Evolutionary conservation across 2,797 vertebrate species (phyloP).

Genomic region (Selene dorsalis): DNA sequence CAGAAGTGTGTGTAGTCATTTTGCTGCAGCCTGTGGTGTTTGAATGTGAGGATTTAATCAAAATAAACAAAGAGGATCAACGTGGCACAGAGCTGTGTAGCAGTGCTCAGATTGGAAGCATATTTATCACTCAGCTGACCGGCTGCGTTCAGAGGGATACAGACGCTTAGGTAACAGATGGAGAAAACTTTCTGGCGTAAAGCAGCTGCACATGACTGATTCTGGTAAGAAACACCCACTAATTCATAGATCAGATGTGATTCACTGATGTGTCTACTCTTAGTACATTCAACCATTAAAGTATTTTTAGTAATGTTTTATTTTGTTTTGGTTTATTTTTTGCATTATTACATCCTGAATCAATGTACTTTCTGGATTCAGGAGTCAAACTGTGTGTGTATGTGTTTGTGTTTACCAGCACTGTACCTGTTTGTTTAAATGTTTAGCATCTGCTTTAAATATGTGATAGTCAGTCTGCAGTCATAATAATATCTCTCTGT

Average conservation of each 20-base stretch:
- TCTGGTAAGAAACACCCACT: slow-evolving; percentile 14
- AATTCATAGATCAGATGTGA: neutral
- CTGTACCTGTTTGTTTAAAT: neutral
- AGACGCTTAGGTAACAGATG: slow-evolving; percentile 34
- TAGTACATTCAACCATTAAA: neutral
- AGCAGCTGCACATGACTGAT: slow-evolving; percentile 25
- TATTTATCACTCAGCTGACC: slow-evolving; percentile 16
- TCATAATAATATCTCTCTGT: slow-evolving; percentile 11
- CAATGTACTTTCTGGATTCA: too few species aligned
- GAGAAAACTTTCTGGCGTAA: slow-evolving; percentile 20
- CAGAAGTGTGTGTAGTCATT: neutral
- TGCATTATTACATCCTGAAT: too few species aligned
- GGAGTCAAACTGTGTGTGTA: neutral
- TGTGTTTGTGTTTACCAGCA: slow-evolving; percentile 1
- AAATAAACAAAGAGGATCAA: slow-evolving; percentile 17
- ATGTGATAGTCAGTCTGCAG: neutral
- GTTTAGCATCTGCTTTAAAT: neutral
- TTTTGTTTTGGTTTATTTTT: neutral
- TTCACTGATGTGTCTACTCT: neutral
- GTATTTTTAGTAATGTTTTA: neutral
- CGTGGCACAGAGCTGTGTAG: neutral
- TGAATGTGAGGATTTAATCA: slow-evolving; percentile 6
- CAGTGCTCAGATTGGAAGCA: slow-evolving; percentile 18
- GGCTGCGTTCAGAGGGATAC: slow-evolving; percentile 41
- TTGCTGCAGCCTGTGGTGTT: slow-evolving; percentile 25